Percentiles rank a stretch among this genome's conserved stretches.
These are phyloP conservation scores for Labroides dimidiatus DNA, from an alignment of 2,797 vertebrate genomes.

Conservation along the genomic window DNA sequence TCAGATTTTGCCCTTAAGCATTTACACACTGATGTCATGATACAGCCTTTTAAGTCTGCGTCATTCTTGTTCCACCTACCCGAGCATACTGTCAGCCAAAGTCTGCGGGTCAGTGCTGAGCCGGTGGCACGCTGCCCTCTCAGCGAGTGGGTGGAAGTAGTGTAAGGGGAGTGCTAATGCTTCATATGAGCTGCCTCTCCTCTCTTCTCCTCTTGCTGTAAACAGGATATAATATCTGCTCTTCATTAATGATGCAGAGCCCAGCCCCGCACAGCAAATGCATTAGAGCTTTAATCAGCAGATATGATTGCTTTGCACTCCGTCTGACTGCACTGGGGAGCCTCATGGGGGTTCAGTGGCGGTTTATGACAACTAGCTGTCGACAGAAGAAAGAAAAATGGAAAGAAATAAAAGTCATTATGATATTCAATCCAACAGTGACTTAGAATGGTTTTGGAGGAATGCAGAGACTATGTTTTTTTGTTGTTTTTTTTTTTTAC, in stretches of 20 bases:
- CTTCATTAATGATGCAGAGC: slow-evolving; percentile 84
- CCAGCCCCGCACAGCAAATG: slow-evolving; percentile 81
- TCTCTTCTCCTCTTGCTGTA: slow-evolving; percentile 72
- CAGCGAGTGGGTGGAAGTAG: slow-evolving; percentile 65
- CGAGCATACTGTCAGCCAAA: slow-evolving; percentile 33
- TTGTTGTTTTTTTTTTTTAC: slow-evolving; percentile 24
- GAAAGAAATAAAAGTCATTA: slow-evolving; percentile 74
- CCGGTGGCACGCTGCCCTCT: slow-evolving; percentile 59
- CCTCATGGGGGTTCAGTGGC: slow-evolving; percentile 74
- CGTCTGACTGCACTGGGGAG: slow-evolving; percentile 78
- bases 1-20: slow-evolving; percentile 11
- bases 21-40: slow-evolving; percentile 43
- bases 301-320: slow-evolving; percentile 88
- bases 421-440: slow-evolving; percentile 73
- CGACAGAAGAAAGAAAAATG: slow-evolving; percentile 68
- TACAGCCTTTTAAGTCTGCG: slow-evolving; percentile 18
- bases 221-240: slow-evolving; percentile 85
- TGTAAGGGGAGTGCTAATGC: slow-evolving; percentile 69
- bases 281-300: slow-evolving; percentile 90
- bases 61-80: slow-evolving; percentile 33
- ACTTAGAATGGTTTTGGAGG: slow-evolving; percentile 60
- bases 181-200: slow-evolving; percentile 72
- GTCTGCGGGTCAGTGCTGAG: slow-evolving; percentile 61
- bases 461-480: slow-evolving; percentile 51
- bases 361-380: slow-evolving; percentile 80